A percentile compares a stretch with the other conserved stretches of the same genome.
Evolutionary conservation across 2,888 invertebrate species (phyloP).

Genomic region (Myathropa florea): DNA sequence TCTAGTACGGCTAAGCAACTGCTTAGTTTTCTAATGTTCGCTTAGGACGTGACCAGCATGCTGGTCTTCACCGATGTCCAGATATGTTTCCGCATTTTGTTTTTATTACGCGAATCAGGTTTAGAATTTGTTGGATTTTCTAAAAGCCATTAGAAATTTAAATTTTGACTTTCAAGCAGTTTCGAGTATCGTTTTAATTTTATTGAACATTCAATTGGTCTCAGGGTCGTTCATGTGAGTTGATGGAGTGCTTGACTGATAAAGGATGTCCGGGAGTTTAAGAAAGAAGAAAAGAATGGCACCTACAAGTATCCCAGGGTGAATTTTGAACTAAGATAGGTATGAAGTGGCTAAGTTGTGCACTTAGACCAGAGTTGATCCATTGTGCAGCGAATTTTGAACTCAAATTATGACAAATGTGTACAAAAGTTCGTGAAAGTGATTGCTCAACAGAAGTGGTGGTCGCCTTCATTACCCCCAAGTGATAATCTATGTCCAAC

Average conservation of each 20-base stretch:
- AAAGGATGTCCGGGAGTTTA: too few relatives aligned
- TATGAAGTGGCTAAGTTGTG: too few relatives aligned
- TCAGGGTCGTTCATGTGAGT: neutral
- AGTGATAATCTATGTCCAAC: too few relatives aligned
- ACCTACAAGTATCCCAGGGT: too few relatives aligned
- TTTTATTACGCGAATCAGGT: neutral
- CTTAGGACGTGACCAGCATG: constrained; percentile 51
- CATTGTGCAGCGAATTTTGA: too few relatives aligned
- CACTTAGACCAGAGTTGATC: too few relatives aligned
- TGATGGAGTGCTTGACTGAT: neutral
- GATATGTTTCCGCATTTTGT: constrained; percentile 52
- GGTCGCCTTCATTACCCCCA: too few relatives aligned
- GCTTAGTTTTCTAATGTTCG: constrained; percentile 11
- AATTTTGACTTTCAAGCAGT: neutral
- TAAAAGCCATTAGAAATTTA: neutral
- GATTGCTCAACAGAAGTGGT: too few relatives aligned
- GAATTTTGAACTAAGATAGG: too few relatives aligned
- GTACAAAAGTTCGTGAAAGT: too few relatives aligned
- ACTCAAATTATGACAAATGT: too few relatives aligned
- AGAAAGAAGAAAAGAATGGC: too few relatives aligned
- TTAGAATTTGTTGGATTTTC: constrained; percentile 3
- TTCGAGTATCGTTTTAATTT: neutral
- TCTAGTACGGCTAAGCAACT: neutral
- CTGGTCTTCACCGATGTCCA: constrained; percentile 6
- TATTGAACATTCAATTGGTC: neutral